Evolutionary conservation across 2,797 vertebrate species (phyloP), one percentile per base, ranked within the genome.

Genomic region (Lagocephalus sceleratus): DNA sequence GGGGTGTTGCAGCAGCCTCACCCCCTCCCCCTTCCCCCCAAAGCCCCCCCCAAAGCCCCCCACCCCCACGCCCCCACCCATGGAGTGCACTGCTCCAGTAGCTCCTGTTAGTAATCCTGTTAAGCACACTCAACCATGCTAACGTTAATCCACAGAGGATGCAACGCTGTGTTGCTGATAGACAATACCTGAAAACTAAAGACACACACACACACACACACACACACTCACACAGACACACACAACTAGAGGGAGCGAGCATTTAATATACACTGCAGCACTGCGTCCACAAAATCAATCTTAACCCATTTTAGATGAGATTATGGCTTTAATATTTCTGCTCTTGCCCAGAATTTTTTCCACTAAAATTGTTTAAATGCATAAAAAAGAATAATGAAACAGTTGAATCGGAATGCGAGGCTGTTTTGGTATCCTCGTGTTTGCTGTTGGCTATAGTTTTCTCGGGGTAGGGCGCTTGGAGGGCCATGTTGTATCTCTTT

Each of bases 321-420:
- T 91, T 89, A 88, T 57, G 56, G 83, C 87, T 88, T 89, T 89
- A 89, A 90, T 90, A 91, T 87, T 68, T 71, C 59, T 73, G 77
- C 68, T 75, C 85, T 85, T 84, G 66, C 59, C 64, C 73, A 68
- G 81, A 86, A 86, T 87, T 84, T 84, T 79, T 79, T 57, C 61
- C 63, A 61, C 35, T 5, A n/a, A 14, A 38, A 21, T 47, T 22
- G 20, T 32, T 6, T 50, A 14, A 17, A 20, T 35, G 25, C 21
- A 57, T 39, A 22, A 29, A 14, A n/a, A 35, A 5, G 19, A 7
- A 15, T 12, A 12, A 57, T 50, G 51, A 10, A 9, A 7, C 16
- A 55, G 49, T 60, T 74, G 60, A 61, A 54, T 47, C 10, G 14
- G 32, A 35, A 35, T 6, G 32, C 14, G 14, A 35, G 32, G 14